These are phyloP conservation scores for Ectropis grisescens DNA, from an alignment of 1,140 invertebrate species.

Conservation along the genomic window DNA sequence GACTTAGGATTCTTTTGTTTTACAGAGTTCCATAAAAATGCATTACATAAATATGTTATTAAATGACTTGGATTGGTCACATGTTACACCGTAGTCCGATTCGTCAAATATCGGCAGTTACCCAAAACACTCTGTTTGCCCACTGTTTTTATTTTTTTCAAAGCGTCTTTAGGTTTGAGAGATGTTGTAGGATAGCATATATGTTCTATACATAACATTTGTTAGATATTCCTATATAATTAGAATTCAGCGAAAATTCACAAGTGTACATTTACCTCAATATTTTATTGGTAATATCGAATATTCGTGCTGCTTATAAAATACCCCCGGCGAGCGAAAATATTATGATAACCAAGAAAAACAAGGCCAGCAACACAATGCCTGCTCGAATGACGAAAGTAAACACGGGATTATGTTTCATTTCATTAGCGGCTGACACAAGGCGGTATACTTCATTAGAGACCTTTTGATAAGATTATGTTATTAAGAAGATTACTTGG, in stretches of 20 bases:
- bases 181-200: no score
- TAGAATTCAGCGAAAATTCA: neutral
- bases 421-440: constrained; percentile 22
- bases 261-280: constrained; percentile 1
- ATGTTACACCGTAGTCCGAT: no score
- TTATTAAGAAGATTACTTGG: constrained; percentile 21
- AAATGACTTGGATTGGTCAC: no score
- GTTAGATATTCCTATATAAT: no score
- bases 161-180: no score
- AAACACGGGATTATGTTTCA: constrained; percentile 20
- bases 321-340: constrained; percentile 11
- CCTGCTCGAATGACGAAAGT: constrained; percentile 11
- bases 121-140: neutral
- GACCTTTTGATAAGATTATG: no score
- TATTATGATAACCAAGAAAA: constrained; percentile 21
- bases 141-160: neutral
- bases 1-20: no score
- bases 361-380: neutral
- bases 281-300: constrained; percentile 16
- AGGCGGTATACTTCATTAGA: constrained; percentile 21
- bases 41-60: no score
- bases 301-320: constrained; percentile 7
- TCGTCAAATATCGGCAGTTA: no score
- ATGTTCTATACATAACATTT: no score
- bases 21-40: no score